These are phyloP conservation scores for Pachycephala philippinensis DNA, from an alignment of 2,113 vertebrate species.

Conservation along the genomic window DNA sequence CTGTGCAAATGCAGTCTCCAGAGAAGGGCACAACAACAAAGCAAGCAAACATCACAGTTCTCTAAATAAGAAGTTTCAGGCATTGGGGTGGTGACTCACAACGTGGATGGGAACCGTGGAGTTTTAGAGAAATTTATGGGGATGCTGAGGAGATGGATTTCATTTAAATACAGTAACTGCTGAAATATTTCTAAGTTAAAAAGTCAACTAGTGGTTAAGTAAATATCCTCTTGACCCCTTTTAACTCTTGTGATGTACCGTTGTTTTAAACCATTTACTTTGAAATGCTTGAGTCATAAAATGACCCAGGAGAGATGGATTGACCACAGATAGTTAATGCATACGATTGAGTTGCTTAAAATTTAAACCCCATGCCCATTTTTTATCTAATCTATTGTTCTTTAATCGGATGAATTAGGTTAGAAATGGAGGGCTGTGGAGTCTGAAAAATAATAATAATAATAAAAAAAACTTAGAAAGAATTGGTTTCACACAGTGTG, in stretches of 20 bases:
- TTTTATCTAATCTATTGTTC: slow-evolving; percentile 53
- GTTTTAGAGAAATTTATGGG: slow-evolving; percentile 64
- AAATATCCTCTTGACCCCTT: slow-evolving; percentile 61
- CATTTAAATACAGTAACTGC: slow-evolving; percentile 62
- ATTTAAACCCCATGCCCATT: not conserved
- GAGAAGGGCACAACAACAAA: slow-evolving; percentile 61
- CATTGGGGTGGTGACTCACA: slow-evolving; percentile 32
- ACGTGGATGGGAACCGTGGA: slow-evolving; percentile 28
- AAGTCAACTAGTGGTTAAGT: slow-evolving; percentile 55
- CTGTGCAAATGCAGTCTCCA: slow-evolving; percentile 50
- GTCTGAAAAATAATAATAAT: not conserved
- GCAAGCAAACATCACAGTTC: slow-evolving; percentile 45
- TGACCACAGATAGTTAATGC: slow-evolving; percentile 17
- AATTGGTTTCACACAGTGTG: slow-evolving; percentile 53
- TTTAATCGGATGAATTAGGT: slow-evolving; percentile 56
- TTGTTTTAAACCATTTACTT: slow-evolving; percentile 60
- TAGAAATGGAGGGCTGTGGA: slow-evolving; percentile 45
- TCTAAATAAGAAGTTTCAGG: slow-evolving; percentile 26
- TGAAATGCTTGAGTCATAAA: slow-evolving; percentile 54
- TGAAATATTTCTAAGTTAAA: slow-evolving; percentile 54
- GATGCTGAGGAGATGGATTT: slow-evolving; percentile 54
- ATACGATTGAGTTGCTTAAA: slow-evolving; percentile 35
- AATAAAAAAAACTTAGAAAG: not conserved
- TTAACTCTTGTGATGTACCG: slow-evolving; percentile 42
- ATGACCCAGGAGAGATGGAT: slow-evolving; percentile 35